Percentiles rank a stretch among this genome's conserved stretches.
phyloP scores from a whole-genome alignment of 2,797 vertebrate genomes.

The Adelosebastes latens region DNA sequence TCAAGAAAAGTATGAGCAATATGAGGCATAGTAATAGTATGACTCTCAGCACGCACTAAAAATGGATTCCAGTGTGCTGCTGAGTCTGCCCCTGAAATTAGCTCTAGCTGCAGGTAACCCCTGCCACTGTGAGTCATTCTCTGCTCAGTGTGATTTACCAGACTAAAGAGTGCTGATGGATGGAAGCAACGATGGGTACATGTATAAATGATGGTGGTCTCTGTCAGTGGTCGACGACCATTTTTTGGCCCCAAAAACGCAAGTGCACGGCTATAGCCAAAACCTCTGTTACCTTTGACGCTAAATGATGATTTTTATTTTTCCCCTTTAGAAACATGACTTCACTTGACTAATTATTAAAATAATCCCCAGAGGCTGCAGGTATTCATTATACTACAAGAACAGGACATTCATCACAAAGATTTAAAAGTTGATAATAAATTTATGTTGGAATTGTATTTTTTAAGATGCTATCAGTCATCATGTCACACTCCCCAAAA shows the following conservation, averaged over 20 bases:
- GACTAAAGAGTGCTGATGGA: constrained; percentile 53
- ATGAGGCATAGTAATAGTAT: constrained; percentile 4
- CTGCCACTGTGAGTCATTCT: constrained; percentile 60
- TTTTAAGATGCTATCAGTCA: constrained; percentile 70
- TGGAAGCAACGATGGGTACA: constrained; percentile 41
- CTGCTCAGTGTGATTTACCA: constrained; percentile 44
- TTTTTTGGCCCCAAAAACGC: constrained; percentile 25
- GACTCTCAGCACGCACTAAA: constrained; percentile 23
- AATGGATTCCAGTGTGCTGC: constrained; percentile 41
- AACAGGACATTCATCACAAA: constrained; percentile 69
- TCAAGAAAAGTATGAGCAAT: constrained; percentile 5
- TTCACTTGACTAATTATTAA: constrained; percentile 68
- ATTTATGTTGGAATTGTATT: constrained; percentile 68
- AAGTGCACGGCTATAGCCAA: background rate
- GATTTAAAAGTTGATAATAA: constrained; percentile 66
- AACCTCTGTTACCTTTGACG: constrained; percentile 31
- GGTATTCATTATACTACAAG: constrained; percentile 65
- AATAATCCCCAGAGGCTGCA: constrained; percentile 52
- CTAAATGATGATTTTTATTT: constrained; percentile 57
- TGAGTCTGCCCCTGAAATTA: constrained; percentile 61
- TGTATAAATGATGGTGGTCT: constrained; percentile 8
- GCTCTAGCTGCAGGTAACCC: constrained; percentile 63
- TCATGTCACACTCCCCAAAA: constrained; percentile 31
- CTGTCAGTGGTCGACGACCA: constrained; percentile 11
- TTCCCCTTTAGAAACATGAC: constrained; percentile 41